These are phyloP conservation scores for Nezara viridula DNA, from an alignment of 2,888 invertebrate genomes.

Conservation along the genomic window DNA sequence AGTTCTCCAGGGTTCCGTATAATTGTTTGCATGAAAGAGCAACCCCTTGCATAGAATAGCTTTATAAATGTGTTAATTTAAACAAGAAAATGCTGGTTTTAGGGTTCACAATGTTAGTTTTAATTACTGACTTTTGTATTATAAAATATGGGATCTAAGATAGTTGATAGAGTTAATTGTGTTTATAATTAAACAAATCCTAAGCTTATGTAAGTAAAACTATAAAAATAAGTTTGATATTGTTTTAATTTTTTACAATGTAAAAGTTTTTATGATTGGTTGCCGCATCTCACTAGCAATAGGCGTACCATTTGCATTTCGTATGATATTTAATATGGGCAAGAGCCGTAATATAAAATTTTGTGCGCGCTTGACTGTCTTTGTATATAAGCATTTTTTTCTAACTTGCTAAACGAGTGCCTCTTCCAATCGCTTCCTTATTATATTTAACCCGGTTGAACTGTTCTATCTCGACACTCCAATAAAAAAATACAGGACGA, in stretches of 20 bases:
- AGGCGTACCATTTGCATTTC: slow-evolving; percentile 65
- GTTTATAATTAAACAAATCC: slow-evolving; percentile 56
- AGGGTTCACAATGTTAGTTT: slow-evolving; percentile 64
- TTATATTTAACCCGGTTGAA: slow-evolving; percentile 57
- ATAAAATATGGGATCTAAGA: slow-evolving; percentile 49
- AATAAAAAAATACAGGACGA: background rate
- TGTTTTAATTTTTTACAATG: slow-evolving; percentile 60
- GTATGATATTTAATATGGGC: slow-evolving; percentile 60
- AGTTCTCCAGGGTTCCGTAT: slow-evolving; percentile 62
- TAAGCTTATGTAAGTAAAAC: slow-evolving; percentile 59
- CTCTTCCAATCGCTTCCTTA: slow-evolving; percentile 50
- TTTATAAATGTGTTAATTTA: slow-evolving; percentile 60
- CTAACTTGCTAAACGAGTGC: slow-evolving; percentile 47
- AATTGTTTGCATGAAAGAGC: slow-evolving; percentile 61
- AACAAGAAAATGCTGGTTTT: slow-evolving; percentile 64
- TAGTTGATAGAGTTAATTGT: slow-evolving; percentile 52
- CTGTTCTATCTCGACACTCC: slow-evolving; percentile 41
- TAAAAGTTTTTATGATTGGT: slow-evolving; percentile 61
- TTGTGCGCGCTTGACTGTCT: slow-evolving; percentile 54
- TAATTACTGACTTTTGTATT: slow-evolving; percentile 58
- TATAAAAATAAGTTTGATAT: slow-evolving; percentile 59
- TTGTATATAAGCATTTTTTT: slow-evolving; percentile 54
- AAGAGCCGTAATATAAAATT: slow-evolving; percentile 50
- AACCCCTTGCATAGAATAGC: slow-evolving; percentile 62
- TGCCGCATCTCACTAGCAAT: slow-evolving; percentile 63